These are phyloP conservation scores for Grapholita molesta DNA, from an alignment of 1,140 invertebrate genomes.

Conservation along the genomic window DNA sequence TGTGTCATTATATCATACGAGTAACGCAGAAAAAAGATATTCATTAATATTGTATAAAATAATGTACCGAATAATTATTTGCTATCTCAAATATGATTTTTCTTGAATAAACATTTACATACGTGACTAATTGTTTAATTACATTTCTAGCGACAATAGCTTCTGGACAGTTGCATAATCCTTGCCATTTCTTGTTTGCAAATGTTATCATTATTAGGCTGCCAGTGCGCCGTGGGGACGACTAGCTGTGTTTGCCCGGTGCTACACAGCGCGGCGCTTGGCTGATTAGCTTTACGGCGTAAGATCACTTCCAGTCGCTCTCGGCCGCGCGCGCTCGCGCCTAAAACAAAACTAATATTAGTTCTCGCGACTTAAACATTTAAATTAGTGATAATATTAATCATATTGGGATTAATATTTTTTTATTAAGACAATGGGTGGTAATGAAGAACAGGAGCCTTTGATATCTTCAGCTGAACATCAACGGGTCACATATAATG, in stretches of 20 bases:
- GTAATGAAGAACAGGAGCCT: slow-evolving; percentile 65
- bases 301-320: not conserved
- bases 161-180: not conserved
- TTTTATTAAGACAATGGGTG: slow-evolving; percentile 58
- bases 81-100: slow-evolving; percentile 75
- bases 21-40: slow-evolving; percentile 60
- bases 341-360: slow-evolving; percentile 25
- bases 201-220: not conserved
- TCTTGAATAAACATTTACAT: slow-evolving; percentile 72
- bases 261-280: not conserved
- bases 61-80: slow-evolving; percentile 72
- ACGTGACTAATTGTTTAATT: slow-evolving; percentile 25
- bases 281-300: not conserved
- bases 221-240: not conserved
- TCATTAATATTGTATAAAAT: slow-evolving; percentile 68
- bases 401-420: slow-evolving; percentile 16
- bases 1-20: slow-evolving; percentile 73
- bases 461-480: slow-evolving; percentile 66
- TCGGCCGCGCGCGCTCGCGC: slow-evolving; percentile 19
- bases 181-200: not conserved
- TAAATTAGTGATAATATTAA: not conserved
- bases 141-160: not conserved
- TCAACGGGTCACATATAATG: slow-evolving; percentile 62
- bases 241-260: not conserved
- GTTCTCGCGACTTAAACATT: slow-evolving; percentile 8